Evolutionary conservation across 2,797 vertebrate genomes (phyloP).

Genomic region (Cossypha dichroa): DNA sequence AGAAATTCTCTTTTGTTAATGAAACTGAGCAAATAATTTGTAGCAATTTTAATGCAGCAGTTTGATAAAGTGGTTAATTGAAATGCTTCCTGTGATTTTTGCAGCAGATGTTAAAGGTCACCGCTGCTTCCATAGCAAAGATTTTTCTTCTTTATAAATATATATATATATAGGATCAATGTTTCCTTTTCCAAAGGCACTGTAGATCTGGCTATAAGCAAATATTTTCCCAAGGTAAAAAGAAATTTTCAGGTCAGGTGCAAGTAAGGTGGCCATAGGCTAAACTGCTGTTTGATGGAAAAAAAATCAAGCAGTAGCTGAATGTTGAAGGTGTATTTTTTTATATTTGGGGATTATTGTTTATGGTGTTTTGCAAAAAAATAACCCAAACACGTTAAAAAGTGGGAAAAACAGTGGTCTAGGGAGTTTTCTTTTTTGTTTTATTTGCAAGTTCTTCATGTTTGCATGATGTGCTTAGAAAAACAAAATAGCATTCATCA

Average conservation of each 20-base stretch:
- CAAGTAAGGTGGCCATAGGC: neutral
- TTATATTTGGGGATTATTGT: neutral
- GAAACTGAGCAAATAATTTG: neutral
- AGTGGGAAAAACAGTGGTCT: neutral
- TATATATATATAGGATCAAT: neutral
- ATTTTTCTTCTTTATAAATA: neutral
- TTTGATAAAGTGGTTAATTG: neutral
- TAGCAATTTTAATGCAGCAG: neutral
- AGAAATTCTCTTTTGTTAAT: neutral
- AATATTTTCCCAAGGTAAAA: neutral
- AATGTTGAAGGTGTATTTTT: neutral
- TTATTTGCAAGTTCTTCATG: neutral
- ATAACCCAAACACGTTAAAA: rapidly evolving
- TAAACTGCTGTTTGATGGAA: neutral
- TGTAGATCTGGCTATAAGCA: neutral
- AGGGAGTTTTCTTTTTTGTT: neutral
- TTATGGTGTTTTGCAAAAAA: neutral
- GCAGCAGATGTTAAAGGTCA: neutral
- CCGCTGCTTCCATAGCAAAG: neutral
- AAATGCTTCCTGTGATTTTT: neutral
- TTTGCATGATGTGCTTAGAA: neutral
- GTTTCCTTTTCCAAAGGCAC: neutral
- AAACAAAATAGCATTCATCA: neutral
- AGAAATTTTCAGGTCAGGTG: neutral
- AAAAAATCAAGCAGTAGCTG: neutral